These are phyloP conservation scores for Orthonyx spaldingii DNA, from an alignment of 2,113 vertebrate genomes.

Conservation along the genomic window DNA sequence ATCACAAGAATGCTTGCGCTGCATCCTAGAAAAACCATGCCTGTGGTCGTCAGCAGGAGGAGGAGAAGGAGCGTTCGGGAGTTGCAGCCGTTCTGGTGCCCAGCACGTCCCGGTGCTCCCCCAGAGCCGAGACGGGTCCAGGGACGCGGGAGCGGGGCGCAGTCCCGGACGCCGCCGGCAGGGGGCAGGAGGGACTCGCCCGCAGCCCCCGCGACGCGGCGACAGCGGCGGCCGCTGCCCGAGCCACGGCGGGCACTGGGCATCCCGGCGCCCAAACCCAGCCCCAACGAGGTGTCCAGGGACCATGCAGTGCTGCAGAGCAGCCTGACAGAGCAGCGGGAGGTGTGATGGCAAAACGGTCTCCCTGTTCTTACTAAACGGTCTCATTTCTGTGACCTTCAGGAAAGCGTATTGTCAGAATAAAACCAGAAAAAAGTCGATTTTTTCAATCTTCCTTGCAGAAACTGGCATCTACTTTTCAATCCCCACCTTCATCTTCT, in stretches of 20 bases:
- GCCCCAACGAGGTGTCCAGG: neutral
- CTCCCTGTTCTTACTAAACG: neutral
- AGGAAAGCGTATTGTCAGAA: neutral
- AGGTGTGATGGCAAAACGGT: neutral
- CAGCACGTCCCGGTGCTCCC: rapidly evolving
- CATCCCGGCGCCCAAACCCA: neutral
- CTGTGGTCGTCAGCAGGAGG: rapidly evolving
- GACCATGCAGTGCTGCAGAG: neutral
- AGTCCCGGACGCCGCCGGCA: neutral
- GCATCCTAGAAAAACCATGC: rapidly evolving
- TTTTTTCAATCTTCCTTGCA: neutral
- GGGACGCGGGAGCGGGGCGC: neutral
- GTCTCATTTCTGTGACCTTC: neutral
- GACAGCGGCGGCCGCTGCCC: rapidly evolving
- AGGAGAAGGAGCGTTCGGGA: rapidly evolving
- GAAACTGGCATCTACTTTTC: neutral
- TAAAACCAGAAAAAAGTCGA: neutral
- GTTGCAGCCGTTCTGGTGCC: rapidly evolving
- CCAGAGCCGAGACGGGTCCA: rapidly evolving
- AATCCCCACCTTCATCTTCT: neutral
- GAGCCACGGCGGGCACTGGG: neutral
- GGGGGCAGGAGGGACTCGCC: neutral
- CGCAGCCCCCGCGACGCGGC: rapidly evolving
- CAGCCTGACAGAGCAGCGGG: neutral
- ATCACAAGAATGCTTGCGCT: neutral